Percentiles rank a stretch among this genome's conserved stretches.
These are phyloP conservation scores for Formica exsecta DNA, from an alignment of 1,140 invertebrate species.

Conservation along the genomic window DNA sequence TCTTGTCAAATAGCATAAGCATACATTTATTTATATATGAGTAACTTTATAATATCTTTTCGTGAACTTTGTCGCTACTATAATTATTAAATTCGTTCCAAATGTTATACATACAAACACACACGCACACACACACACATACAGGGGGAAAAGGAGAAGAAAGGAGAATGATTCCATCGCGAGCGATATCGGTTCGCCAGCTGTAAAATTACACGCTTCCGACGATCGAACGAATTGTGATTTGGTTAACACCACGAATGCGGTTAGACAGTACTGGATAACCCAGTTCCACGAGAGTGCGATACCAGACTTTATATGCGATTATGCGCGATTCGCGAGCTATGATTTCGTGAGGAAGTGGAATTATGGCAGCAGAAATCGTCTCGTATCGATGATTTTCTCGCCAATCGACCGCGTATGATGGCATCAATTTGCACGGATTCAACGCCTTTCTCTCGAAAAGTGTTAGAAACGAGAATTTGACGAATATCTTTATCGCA, in stretches of 20 bases:
- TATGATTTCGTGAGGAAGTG: constrained; percentile 41
- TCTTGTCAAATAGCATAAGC: not conserved
- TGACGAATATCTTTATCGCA: too few species aligned
- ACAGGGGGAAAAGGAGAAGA: not conserved
- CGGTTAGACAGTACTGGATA: constrained; percentile 46
- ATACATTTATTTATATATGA: not conserved
- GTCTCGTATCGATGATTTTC: constrained; percentile 29
- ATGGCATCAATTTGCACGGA: constrained; percentile 35
- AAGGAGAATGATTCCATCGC: not conserved
- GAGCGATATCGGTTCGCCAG: constrained; percentile 13
- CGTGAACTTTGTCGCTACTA: not conserved
- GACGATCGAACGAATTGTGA: constrained; percentile 56
- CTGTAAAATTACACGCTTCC: constrained; percentile 47
- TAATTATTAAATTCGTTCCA: not conserved
- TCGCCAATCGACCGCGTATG: constrained; percentile 24
- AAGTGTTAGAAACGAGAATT: not conserved
- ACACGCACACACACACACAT: not conserved
- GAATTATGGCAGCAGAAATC: constrained; percentile 12
- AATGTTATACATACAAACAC: too few species aligned
- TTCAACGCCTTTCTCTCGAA: constrained; percentile 37
- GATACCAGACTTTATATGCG: constrained; percentile 45
- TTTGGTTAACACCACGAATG: constrained; percentile 42
- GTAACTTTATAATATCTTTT: not conserved
- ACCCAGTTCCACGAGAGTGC: constrained; percentile 43
- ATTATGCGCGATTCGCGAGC: constrained; percentile 45